A percentile compares a stretch with the other conserved stretches of the same genome.
Conservation (phyloP, 2,113 vertebrate genomes). For the Drymodes brunneopygia region DNA sequence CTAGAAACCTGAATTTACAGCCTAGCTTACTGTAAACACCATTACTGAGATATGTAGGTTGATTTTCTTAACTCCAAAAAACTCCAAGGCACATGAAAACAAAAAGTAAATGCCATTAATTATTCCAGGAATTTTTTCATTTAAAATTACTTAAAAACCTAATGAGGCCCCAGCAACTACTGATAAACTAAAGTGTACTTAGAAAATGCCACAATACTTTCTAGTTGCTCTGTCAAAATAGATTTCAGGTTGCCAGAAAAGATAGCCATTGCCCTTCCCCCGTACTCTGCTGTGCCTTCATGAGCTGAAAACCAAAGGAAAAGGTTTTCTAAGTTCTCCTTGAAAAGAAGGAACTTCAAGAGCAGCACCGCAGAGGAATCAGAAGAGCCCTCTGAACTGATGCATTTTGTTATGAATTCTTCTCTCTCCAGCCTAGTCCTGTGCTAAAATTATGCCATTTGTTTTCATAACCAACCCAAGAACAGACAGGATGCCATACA, state of each 20-base stretch:
- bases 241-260: neutral
- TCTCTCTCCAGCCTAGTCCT: neutral
- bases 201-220: neutral
- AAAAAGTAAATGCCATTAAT: neutral
- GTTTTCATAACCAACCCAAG: neutral
- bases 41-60: slow-evolving; percentile 13
- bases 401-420: neutral
- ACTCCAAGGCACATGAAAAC: neutral
- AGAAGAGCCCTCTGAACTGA: neutral
- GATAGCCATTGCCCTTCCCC: neutral
- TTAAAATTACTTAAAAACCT: slow-evolving; percentile 5
- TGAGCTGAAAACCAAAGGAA: neutral
- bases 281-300: neutral
- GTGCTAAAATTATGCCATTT: neutral
- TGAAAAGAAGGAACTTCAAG: neutral
- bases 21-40: slow-evolving; percentile 2
- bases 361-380: neutral
- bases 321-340: neutral
- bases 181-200: neutral
- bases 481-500: neutral
- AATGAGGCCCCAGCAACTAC: neutral
- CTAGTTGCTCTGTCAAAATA: neutral
- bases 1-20: neutral
- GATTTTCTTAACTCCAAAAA: slow-evolving; percentile 23
- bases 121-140: neutral